Percentiles rank a stretch among this genome's conserved stretches.
These are phyloP conservation scores for Setophaga kirtlandii DNA, from an alignment of 2,113 vertebrate species.

Conservation along the genomic window DNA sequence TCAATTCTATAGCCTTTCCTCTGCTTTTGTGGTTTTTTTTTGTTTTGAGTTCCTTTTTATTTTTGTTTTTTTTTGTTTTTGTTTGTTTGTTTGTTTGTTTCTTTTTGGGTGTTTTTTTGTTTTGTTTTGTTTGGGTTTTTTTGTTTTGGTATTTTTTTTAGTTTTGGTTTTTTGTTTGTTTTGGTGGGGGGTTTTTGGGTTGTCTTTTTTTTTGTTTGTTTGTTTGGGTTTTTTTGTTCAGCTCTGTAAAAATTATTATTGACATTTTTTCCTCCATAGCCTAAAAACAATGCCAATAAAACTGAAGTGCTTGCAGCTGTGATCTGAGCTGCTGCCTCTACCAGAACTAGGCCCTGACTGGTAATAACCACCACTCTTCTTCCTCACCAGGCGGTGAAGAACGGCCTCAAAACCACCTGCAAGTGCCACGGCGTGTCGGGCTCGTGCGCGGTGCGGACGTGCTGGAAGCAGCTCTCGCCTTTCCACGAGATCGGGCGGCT, in stretches of 20 bases:
- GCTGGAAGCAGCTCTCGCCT: constrained; percentile 96
- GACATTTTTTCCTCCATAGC: background rate
- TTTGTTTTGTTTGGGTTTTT: too few species aligned
- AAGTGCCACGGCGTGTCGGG: constrained; percentile 98
- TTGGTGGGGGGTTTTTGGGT: too few species aligned
- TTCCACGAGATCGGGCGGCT: constrained; percentile 91
- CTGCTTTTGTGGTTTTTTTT: background rate
- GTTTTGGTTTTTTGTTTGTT: too few species aligned
- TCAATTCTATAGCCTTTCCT: background rate
- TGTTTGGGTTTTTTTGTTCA: background rate
- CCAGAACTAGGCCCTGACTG: background rate
- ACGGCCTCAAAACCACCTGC: constrained; percentile 94
- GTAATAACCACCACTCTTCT: background rate
- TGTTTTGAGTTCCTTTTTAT: too few species aligned
- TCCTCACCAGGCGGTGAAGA: constrained; percentile 88
- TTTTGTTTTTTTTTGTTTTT: too few species aligned
- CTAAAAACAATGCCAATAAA: background rate
- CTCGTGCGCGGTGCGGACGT: constrained; percentile 93
- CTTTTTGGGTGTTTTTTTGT: too few species aligned
- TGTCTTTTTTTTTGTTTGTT: too few species aligned
- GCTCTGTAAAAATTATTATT: background rate
- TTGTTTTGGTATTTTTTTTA: too few species aligned
- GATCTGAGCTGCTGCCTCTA: background rate
- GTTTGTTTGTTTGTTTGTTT: too few species aligned
- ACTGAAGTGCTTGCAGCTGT: background rate